A percentile compares a stretch with the other conserved stretches of the same genome.
Evolutionary conservation across 2,888 invertebrate species (phyloP).

Genomic region (Pilophorus perplexus): DNA sequence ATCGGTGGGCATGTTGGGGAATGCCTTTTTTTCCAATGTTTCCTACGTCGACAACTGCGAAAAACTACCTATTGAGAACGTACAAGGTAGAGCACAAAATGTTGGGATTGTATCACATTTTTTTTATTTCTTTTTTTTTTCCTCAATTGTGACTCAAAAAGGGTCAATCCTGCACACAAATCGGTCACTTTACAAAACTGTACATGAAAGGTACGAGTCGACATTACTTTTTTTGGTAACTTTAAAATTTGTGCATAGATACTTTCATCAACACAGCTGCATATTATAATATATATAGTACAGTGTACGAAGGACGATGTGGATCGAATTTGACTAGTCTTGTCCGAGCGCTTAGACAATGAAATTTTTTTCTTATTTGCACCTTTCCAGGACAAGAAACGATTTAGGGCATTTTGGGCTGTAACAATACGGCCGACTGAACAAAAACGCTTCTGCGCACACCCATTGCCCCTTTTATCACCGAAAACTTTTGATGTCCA

Average conservation of each 20-base stretch:
- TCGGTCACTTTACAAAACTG: slow-evolving; percentile 46
- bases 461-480: too few species aligned
- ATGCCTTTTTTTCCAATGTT: too few species aligned
- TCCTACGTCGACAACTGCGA: slow-evolving; percentile 30
- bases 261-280: slow-evolving; percentile 41
- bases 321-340: too few species aligned
- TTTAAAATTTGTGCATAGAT: slow-evolving; percentile 46
- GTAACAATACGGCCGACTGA: too few species aligned
- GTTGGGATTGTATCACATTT: slow-evolving; percentile 38
- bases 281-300: slow-evolving; percentile 36
- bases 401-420: too few species aligned
- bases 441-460: too few species aligned
- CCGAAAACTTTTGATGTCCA: too few species aligned
- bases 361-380: too few species aligned
- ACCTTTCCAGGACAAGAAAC: too few species aligned
- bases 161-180: slow-evolving; percentile 36
- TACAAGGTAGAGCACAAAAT: slow-evolving; percentile 21
- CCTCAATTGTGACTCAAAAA: slow-evolving; percentile 29
- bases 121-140: slow-evolving; percentile 18
- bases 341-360: too few species aligned
- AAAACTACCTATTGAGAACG: slow-evolving; percentile 31
- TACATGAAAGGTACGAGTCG: slow-evolving; percentile 46
- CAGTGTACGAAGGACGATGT: too few species aligned
- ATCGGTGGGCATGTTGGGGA: slow-evolving; percentile 24
- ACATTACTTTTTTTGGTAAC: slow-evolving; percentile 39